Evolutionary conservation across 2,113 vertebrate species (phyloP).

Genomic region (Cyanoderma ruficeps): DNA sequence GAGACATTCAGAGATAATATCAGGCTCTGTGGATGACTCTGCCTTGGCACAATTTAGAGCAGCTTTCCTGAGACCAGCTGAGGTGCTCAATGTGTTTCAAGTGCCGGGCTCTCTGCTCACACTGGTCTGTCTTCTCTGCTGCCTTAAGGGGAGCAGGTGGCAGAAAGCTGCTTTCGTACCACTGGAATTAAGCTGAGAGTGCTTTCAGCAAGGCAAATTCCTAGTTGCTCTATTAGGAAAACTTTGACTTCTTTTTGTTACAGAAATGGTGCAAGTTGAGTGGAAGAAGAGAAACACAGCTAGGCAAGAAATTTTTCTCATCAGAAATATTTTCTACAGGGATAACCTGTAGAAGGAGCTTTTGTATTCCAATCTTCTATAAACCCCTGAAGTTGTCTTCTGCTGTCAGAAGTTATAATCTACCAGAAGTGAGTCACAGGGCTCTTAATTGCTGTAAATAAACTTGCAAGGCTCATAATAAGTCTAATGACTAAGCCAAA

Average conservation of each 20-base stretch:
- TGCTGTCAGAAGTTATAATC: neutral
- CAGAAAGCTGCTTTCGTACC: neutral
- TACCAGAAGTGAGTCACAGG: neutral
- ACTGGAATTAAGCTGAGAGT: neutral
- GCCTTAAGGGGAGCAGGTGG: neutral
- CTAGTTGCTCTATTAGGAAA: neutral
- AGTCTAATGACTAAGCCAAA: neutral
- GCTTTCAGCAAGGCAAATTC: neutral
- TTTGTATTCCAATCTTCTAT: neutral
- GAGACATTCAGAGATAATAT: neutral
- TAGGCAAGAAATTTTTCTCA: neutral
- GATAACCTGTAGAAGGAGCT: neutral
- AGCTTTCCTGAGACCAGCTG: neutral
- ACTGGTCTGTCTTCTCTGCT: neutral
- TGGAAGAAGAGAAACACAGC: neutral
- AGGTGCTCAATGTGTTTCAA: neutral
- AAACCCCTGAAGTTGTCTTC: neutral
- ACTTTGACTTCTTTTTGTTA: neutral
- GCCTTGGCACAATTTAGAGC: neutral
- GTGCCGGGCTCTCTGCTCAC: neutral
- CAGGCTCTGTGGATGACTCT: neutral
- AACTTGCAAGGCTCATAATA: neutral
- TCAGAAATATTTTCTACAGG: neutral
- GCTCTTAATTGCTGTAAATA: constrained; percentile 18
- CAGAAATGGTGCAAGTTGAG: neutral